Percentiles rank a stretch among this genome's conserved stretches.
Conservation (phyloP, 2,797 vertebrate genomes). For the Acanthurus lineatus region DNA sequence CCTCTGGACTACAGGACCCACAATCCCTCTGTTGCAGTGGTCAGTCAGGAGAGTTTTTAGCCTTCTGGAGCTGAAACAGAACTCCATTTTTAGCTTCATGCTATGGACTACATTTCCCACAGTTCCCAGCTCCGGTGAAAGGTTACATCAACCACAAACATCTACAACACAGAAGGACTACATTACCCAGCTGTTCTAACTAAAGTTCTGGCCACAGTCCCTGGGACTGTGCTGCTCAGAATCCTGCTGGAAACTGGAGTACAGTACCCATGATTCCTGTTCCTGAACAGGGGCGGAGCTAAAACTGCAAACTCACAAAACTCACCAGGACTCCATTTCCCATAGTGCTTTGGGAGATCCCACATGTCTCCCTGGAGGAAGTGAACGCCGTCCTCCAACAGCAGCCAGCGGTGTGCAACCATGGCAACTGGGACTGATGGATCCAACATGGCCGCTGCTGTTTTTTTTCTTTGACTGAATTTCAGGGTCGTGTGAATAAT, state of each 20-base stretch:
- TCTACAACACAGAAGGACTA: slow-evolving; percentile 34
- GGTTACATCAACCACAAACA: background rate
- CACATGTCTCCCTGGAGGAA: background rate
- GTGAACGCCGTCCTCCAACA: background rate
- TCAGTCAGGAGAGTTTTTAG: background rate
- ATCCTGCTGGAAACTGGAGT: slow-evolving; percentile 13
- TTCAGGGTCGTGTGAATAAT: slow-evolving; percentile 64
- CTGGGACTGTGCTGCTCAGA: background rate
- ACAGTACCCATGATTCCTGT: slow-evolving; percentile 38
- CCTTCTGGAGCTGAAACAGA: background rate
- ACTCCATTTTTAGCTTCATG: slow-evolving; percentile 18
- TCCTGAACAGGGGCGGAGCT: background rate
- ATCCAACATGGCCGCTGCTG: slow-evolving; percentile 22
- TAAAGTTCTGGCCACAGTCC: background rate
- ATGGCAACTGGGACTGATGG: slow-evolving; percentile 24
- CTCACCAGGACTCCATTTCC: slow-evolving; percentile 29
- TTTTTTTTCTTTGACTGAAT: slow-evolving; percentile 31
- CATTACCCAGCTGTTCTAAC: slow-evolving; percentile 29
- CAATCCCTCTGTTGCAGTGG: background rate
- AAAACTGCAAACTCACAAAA: background rate
- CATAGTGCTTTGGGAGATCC: slow-evolving; percentile 46
- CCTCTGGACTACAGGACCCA: background rate
- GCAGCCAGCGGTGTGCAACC: background rate
- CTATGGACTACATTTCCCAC: slow-evolving; percentile 49
- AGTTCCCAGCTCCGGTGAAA: slow-evolving; percentile 18